Evolutionary conservation across 2,888 invertebrate genomes (phyloP), one percentile per base, ranked within the genome.

Genomic region (Netelia virgata): DNA sequence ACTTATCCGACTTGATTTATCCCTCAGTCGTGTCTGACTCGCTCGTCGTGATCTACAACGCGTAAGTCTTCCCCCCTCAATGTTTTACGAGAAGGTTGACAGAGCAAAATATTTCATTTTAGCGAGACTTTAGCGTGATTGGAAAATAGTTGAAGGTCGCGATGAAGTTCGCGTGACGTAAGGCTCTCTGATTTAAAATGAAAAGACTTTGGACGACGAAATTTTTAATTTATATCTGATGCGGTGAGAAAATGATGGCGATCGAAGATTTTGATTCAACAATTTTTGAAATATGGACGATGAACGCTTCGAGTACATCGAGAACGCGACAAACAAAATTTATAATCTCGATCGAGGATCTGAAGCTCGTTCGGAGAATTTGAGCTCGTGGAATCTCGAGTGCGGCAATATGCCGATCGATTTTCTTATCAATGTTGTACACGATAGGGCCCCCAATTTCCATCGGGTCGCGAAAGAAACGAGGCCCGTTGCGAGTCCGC

Each of bases 1-100:
- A 10, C 70, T 70, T 70, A 70, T 70, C 14, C 28, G 57, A 55
- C 28, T 55, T 70, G 55, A 70, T 70, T 36, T 57, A 11, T 70
- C 36, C 36, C 36, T 36, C 36, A 0, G 47, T 47, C 14, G 10
- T 47, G 47, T 10, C 47, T 47, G 47, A 11, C 14, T 47, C 14
- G 36, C 36, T 36, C 36, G 36, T 36, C 6, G 36, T 36, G 6
- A 36, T 36, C 36, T 36, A 36, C 36, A 36, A 36, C 5, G 36
- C 6, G 6, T 36, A 36, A 36, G 36, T 36, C 36, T 36, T 6
- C 36, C 36, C 36, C 36, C 36, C 23, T 2, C 6, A 5, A 36
- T 36, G 36, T 36, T 36, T 36, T 6, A 36, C 36, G 36, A 36
- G 36, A 36, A 36, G 36, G 36, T 36, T 36, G 36, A 36, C 36